Percentiles rank a stretch among this genome's conserved stretches.
Evolutionary conservation across 2,888 invertebrate genomes (phyloP).

Genomic region (Eremobia ochroleuca): DNA sequence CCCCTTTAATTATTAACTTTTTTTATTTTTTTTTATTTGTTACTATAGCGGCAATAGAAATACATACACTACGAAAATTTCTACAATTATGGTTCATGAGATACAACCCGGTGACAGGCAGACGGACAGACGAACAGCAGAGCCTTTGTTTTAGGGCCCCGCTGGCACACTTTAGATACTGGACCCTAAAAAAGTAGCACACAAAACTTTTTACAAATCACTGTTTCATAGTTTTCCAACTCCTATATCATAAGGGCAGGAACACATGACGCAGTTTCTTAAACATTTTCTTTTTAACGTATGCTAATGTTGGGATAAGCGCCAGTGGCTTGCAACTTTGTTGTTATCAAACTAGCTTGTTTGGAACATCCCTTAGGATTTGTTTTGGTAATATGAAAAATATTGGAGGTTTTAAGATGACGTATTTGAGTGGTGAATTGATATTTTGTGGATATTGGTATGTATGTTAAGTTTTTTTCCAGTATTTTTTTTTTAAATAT

Average conservation of each 20-base stretch:
- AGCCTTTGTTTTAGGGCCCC: not conserved
- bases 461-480: too few relatives aligned
- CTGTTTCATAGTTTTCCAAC: slow-evolving; percentile 71
- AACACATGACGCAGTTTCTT: slow-evolving; percentile 75
- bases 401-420: slow-evolving; percentile 56
- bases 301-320: slow-evolving; percentile 85
- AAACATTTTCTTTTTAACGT: slow-evolving; percentile 75
- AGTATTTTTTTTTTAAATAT: too few relatives aligned
- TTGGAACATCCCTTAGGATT: slow-evolving; percentile 68
- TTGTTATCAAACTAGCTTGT: slow-evolving; percentile 77
- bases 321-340: slow-evolving; percentile 74
- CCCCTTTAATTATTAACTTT: too few relatives aligned
- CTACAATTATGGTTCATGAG: not conserved
- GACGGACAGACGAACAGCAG: not conserved
- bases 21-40: too few relatives aligned
- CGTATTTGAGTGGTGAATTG: slow-evolving; percentile 1
- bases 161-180: not conserved
- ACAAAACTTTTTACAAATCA: slow-evolving; percentile 65
- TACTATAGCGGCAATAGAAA: too few relatives aligned
- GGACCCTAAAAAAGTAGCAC: slow-evolving; percentile 42
- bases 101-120: not conserved
- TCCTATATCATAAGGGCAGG: slow-evolving; percentile 67
- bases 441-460: slow-evolving; percentile 1
- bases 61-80: too few relatives aligned
- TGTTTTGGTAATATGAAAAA: slow-evolving; percentile 67